These are phyloP conservation scores for Acromyrmex heyeri DNA, from an alignment of 1,140 invertebrate genomes.

Conservation along the genomic window DNA sequence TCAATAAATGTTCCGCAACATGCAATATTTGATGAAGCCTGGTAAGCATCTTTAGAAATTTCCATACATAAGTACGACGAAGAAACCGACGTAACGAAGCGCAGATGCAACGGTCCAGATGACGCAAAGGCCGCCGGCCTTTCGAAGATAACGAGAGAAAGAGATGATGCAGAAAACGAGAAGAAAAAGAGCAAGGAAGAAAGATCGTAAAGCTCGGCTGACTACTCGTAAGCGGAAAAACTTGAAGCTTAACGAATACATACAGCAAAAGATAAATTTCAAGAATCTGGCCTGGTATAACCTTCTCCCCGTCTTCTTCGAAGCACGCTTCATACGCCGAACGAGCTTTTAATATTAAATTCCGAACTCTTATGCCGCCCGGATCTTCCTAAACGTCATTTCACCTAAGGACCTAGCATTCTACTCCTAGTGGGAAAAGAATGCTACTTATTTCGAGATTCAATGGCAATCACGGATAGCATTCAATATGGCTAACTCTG, in stretches of 20 bases:
- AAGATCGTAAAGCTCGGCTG: constrained; percentile 21
- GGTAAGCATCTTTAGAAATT: constrained; percentile 65
- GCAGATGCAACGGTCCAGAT: constrained; percentile 45
- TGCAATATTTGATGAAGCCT: constrained; percentile 69
- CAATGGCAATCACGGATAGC: constrained; percentile 18
- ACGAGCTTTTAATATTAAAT: constrained; percentile 77
- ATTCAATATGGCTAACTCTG: neutral
- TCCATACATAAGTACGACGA: constrained; percentile 42
- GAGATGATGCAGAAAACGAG: neutral
- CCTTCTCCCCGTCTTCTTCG: neutral
- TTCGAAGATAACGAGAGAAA: constrained; percentile 22
- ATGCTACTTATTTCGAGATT: constrained; percentile 44
- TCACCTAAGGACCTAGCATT: constrained; percentile 25
- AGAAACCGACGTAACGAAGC: constrained; percentile 63
- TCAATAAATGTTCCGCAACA: constrained; percentile 63
- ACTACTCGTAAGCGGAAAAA: constrained; percentile 56
- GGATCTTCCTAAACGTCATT: constrained; percentile 70
- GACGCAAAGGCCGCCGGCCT: constrained; percentile 45
- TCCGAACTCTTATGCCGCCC: constrained; percentile 67
- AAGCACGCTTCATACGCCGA: constrained; percentile 14
- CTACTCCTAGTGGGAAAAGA: constrained; percentile 7
- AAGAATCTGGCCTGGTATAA: constrained; percentile 59
- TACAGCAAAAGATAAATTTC: constrained; percentile 74
- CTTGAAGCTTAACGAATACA: constrained; percentile 68
- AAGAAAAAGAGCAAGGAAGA: neutral